Conservation (phyloP, 2,797 vertebrate genomes). For the Anniella stebbinsi region DNA sequence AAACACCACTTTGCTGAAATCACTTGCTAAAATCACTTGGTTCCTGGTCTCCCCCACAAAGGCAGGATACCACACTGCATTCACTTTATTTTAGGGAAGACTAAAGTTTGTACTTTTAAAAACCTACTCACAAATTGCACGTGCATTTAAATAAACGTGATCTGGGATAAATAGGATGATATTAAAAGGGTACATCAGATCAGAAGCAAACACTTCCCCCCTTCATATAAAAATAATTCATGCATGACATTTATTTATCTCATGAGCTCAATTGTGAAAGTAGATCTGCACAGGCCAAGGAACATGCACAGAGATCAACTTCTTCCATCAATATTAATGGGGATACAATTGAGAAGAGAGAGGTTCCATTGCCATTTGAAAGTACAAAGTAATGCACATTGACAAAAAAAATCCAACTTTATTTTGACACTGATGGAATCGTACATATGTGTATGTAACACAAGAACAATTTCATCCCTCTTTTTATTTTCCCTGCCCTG, state of each 20-base stretch:
- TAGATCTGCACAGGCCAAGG: background rate
- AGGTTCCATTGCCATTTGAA: background rate
- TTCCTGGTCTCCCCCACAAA: too few species aligned
- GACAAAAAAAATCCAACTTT: background rate
- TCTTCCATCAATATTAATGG: background rate
- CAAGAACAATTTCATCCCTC: background rate
- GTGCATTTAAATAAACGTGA: background rate
- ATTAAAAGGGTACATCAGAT: background rate
- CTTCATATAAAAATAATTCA: background rate
- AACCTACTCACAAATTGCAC: background rate
- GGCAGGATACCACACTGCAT: too few species aligned
- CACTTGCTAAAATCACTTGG: too few species aligned
- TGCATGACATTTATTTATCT: background rate
- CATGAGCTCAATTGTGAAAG: background rate
- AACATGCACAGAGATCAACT: background rate
- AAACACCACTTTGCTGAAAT: too few species aligned
- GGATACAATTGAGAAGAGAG: background rate
- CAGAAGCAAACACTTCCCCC: background rate
- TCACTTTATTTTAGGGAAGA: background rate
- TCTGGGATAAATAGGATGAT: background rate
- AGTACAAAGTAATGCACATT: background rate
- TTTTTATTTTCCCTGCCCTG: background rate
- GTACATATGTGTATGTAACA: background rate
- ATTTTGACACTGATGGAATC: background rate
- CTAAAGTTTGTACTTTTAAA: background rate